Evolutionary conservation across 2,888 invertebrate species (phyloP), one percentile per base, ranked within the genome.

Genomic region (Linyphia triangularis): DNA sequence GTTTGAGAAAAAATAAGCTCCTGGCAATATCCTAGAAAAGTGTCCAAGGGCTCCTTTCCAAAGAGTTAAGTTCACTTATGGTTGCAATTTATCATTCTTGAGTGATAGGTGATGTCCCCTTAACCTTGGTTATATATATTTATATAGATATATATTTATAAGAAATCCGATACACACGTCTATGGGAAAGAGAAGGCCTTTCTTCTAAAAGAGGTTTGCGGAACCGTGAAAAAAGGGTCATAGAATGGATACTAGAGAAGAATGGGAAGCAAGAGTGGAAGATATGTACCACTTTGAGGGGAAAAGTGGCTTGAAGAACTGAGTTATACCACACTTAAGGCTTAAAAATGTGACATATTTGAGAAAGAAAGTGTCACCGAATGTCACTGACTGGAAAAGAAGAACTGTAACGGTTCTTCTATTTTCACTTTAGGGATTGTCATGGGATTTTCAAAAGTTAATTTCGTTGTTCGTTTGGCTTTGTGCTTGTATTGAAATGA

Each of bases 61-160:
- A 59, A 67, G 59, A 59, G 19, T 61, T 28, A 65, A 79, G 65
- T 57, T 57, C 70, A 33, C 33, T 30, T 33, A 37, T 40, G 81
- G 40, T 57, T 28, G 26, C 84, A 69, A 85, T 85, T 77, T 67
- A 77, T 85, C 84, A 85, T 37, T 33, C 26, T 22, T 77, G 84
- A 85, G 22, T 43, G 72, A 83, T 83, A 72, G 72, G 24, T 59
- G 67, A 22, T 75, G 51, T 40, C 40, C 65, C 37, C 51, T 51
- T 51, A 83, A 40, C 73, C 73, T 73, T 43, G 24, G 28, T 33
- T 19, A 19, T 33, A 75, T 85, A 67, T 28, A 85, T 77, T 85
- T 85, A 75, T 85, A 85, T 19, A 28, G 22, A 75, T 85, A 67
- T 28, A 85, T 77, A 77, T 85, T 67, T 85, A 85, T 57, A 70